Evolutionary conservation across 2,113 vertebrate species (phyloP).

Genomic region (Grammomys dolichurus): DNA sequence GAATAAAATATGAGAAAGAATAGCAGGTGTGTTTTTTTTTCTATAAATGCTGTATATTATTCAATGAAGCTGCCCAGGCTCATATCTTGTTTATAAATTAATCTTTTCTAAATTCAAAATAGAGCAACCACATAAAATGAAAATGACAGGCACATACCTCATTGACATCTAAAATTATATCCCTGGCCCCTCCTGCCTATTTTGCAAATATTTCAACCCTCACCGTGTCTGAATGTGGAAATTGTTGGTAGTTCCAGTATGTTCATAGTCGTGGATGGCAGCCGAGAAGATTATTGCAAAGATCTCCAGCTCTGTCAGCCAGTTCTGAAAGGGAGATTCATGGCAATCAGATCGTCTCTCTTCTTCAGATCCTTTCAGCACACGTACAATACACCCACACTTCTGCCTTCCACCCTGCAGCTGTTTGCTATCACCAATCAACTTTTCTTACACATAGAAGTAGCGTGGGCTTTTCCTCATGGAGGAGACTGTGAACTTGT

Average conservation of each 20-base stretch:
- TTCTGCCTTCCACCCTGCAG: constrained; percentile 40
- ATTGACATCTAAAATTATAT: background rate
- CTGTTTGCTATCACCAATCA: constrained; percentile 39
- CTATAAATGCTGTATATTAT: background rate
- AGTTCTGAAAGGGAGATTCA: constrained; percentile 91
- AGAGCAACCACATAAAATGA: background rate
- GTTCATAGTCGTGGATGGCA: constrained; percentile 98
- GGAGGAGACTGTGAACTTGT: background rate
- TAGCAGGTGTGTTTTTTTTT: background rate
- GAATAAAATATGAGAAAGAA: background rate
- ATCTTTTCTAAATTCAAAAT: constrained; percentile 19
- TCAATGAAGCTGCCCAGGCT: background rate
- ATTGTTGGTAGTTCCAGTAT: constrained; percentile 99
- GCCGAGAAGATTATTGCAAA: constrained; percentile 99
- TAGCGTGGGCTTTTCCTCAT: background rate
- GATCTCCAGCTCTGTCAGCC: constrained; percentile 98
- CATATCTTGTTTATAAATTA: background rate
- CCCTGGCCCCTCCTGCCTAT: background rate
- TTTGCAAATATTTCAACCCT: constrained; percentile 68
- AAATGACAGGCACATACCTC: background rate
- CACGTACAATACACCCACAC: constrained; percentile 15
- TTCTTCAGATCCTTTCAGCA: constrained; percentile 40
- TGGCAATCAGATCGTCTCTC: constrained; percentile 70
- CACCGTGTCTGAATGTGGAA: constrained; percentile 98
- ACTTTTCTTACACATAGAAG: constrained; percentile 18